These are phyloP conservation scores for Myotis yumanensis DNA, from an alignment of 2,113 vertebrate species.

Conservation along the genomic window DNA sequence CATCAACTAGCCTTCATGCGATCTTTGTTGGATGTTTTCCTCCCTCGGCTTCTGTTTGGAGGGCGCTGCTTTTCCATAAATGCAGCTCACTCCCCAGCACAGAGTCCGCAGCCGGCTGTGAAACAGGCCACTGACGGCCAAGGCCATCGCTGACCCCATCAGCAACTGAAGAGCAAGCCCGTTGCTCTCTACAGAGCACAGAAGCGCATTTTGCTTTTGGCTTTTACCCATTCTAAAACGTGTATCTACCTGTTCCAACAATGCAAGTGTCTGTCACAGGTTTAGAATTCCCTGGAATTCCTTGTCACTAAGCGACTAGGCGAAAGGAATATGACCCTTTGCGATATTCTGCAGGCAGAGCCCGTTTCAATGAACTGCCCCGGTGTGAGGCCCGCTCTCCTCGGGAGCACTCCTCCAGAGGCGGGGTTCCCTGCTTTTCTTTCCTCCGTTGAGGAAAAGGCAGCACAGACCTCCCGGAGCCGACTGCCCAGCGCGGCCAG, in stretches of 20 bases:
- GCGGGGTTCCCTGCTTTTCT: not conserved
- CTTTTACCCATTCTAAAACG: not conserved
- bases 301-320: not conserved
- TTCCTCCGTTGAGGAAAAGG: not conserved
- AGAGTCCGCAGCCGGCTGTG: not conserved
- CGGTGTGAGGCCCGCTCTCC: not conserved
- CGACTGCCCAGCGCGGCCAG: not conserved
- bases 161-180: not conserved
- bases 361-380: not conserved
- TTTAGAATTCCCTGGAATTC: not conserved
- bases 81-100: not conserved
- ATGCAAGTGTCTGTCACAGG: not conserved
- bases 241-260: not conserved
- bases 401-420: not conserved
- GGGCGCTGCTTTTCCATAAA: not conserved
- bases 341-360: not conserved
- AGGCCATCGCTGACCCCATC: not conserved
- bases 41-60: not conserved
- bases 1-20: not conserved
- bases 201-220: not conserved
- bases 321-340: not conserved
- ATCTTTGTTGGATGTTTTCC: not conserved
- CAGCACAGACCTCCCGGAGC: not conserved
- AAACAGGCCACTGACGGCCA: not conserved
- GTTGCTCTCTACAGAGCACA: not conserved